Evolutionary conservation across 2,113 vertebrate species (phyloP).

Genomic region (Hirundichthys speculiger): DNA sequence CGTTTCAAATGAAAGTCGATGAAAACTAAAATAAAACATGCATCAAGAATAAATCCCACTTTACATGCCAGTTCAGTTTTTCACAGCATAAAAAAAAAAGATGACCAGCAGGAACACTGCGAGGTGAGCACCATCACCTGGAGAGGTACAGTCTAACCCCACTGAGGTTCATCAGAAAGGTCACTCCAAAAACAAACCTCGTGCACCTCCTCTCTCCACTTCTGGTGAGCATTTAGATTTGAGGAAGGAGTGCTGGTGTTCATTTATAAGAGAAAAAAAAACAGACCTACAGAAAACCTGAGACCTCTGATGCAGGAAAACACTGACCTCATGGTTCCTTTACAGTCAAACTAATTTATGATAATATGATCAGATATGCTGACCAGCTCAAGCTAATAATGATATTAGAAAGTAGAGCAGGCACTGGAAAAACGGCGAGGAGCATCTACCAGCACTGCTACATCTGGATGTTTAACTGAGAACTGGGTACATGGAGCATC

Average conservation of each 20-base stretch:
- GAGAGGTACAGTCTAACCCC: conserved; percentile 19
- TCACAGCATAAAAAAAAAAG: conserved; percentile 41
- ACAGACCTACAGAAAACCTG: too few relatives aligned
- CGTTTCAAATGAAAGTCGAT: not conserved
- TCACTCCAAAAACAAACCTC: not conserved
- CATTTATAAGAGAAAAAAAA: not conserved
- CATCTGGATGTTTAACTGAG: conserved; percentile 25
- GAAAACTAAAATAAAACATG: not conserved
- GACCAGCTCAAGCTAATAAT: conserved; percentile 13
- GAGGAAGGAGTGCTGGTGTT: not conserved
- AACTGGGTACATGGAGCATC: not conserved
- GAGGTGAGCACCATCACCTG: conserved; percentile 60
- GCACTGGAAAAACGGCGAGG: conserved; percentile 14
- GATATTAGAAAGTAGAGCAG: conserved; percentile 25
- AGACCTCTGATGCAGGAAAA: not conserved
- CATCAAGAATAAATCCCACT: too few relatives aligned
- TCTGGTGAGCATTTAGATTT: not conserved
- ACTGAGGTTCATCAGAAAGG: conserved; percentile 10
- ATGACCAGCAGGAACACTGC: conserved; percentile 51
- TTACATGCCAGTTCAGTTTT: conserved; percentile 7
- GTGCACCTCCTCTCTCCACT: not conserved
- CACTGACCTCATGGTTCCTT: not conserved
- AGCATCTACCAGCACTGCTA: conserved; percentile 38
- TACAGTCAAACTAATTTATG: conserved; percentile 10
- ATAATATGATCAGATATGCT: conserved; percentile 5